Conservation (phyloP, 2,797 vertebrate species). For the Xenops minutus region DNA sequence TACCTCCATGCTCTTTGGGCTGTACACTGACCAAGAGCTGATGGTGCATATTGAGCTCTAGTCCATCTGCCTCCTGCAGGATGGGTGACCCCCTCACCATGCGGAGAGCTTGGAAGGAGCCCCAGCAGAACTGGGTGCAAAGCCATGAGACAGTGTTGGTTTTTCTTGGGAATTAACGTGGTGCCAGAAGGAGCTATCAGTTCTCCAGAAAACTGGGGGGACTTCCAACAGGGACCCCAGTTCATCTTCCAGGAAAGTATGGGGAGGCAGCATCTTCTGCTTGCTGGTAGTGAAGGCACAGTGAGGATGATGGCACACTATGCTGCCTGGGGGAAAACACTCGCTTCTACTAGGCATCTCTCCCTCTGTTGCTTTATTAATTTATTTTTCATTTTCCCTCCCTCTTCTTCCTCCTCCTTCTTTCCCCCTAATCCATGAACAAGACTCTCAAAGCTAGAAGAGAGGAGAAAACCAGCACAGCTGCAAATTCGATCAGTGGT, state of each 20-base stretch:
- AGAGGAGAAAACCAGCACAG: conserved; percentile 24
- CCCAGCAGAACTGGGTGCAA: background rate
- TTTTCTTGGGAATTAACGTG: background rate
- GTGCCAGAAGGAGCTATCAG: background rate
- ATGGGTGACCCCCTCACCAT: background rate
- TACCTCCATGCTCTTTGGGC: background rate
- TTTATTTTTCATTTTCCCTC: conserved; percentile 16
- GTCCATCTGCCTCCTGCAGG: background rate
- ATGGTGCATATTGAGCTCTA: background rate
- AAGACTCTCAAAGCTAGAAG: conserved; percentile 10
- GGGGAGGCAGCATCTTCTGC: background rate
- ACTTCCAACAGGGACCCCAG: background rate
- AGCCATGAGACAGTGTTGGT: background rate
- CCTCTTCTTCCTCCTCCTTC: conserved; percentile 1
- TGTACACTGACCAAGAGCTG: background rate
- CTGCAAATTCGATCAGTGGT: conserved; percentile 24
- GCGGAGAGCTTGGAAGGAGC: background rate
- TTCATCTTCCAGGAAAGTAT: background rate
- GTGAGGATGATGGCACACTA: background rate
- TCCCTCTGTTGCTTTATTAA: background rate
- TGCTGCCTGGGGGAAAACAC: background rate
- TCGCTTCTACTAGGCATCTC: background rate
- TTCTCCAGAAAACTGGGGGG: background rate
- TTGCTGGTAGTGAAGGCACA: background rate
- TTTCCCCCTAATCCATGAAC: background rate